Evolutionary conservation across 2,113 vertebrate species (phyloP), one percentile per base, ranked within the genome.

Genomic region (Alligator sinensis): DNA sequence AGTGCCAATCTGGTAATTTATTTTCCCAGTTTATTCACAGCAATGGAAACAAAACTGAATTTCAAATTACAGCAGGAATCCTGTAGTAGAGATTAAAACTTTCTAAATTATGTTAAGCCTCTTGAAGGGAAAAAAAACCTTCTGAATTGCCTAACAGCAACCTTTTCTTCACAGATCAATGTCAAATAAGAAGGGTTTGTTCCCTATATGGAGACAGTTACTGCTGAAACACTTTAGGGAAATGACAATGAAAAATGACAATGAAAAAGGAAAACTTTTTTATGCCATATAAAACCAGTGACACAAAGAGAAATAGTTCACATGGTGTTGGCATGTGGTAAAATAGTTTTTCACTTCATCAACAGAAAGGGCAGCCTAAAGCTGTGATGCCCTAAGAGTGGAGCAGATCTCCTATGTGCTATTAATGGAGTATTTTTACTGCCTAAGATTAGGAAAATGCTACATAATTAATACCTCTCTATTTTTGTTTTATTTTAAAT

Each of bases 271-370:
- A 86, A 3, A 4, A 34, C 1, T 78, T 5, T 54, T 92, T 92
- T 75, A 75, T 55, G 59, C 87, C 88, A 54, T 1, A 84, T 21
- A 34, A 84, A 34, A 84, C 3, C 28, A 88, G 7, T 64, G 28
- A 68, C 64, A 74, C 66, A 82, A 92, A 85, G 28, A 58, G 18
- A 91, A 96, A 86, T 58, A 72, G 4, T 30, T 60, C n/a, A 79
- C 54, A 21, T 25, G 64, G 15, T 59, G 30, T 11, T 86, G 0
- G 0, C 24, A 34, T 54, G 34, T 15, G 27, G 34, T 30, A 90
- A 95, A 93, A 80, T 5, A 66, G 25, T 2, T 68, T 86, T 93
- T 90, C 91, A 34, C 17, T 91, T 94, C 87, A 25, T 91, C 57
- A 78, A 34, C 34, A 86, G 38, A 78, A 91, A 94, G 9, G 75